Evolutionary conservation across 2,113 vertebrate species (phyloP).

Genomic region (Hyaena hyaena): DNA sequence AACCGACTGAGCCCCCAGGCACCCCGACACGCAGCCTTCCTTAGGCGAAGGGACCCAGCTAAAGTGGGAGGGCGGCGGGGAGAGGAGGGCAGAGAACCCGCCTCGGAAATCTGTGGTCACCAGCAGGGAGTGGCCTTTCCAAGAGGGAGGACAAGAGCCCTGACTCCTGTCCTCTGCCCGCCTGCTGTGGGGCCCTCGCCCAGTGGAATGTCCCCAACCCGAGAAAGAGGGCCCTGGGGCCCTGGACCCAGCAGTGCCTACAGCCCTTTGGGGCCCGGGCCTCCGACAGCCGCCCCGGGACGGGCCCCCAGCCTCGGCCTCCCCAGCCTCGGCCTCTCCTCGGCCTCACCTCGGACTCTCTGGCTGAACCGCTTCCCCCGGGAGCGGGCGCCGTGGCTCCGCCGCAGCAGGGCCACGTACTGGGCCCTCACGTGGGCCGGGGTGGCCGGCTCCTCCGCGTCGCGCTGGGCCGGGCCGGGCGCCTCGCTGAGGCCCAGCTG

Average conservation of each 20-base stretch:
- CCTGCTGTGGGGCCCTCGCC: neutral
- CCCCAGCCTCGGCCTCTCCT: neutral
- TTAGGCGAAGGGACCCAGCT: neutral
- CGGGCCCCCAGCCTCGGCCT: no score
- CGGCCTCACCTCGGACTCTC: constrained; percentile 57
- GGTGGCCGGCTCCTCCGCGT: neutral
- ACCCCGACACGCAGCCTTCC: neutral
- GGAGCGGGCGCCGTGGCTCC: neutral
- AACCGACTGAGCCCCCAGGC: neutral
- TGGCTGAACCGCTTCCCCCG: constrained; percentile 68
- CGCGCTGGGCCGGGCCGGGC: neutral
- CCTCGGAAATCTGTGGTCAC: neutral
- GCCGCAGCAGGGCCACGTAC: constrained; percentile 68
- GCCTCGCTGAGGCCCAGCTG: constrained; percentile 62
- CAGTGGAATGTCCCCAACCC: neutral
- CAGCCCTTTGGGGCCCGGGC: no score
- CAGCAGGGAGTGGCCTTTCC: neutral
- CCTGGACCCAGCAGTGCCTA: no score
- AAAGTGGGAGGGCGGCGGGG: fast-evolving
- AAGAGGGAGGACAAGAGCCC: neutral
- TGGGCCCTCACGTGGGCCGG: constrained; percentile 49
- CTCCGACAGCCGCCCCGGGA: no score
- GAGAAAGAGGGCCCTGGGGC: neutral
- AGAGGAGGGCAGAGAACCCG: neutral
- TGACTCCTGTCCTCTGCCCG: neutral